Percentiles rank a stretch among this genome's conserved stretches.
Evolutionary conservation across 1,140 invertebrate genomes (phyloP).

Genomic region (Sitobion miscanthi): DNA sequence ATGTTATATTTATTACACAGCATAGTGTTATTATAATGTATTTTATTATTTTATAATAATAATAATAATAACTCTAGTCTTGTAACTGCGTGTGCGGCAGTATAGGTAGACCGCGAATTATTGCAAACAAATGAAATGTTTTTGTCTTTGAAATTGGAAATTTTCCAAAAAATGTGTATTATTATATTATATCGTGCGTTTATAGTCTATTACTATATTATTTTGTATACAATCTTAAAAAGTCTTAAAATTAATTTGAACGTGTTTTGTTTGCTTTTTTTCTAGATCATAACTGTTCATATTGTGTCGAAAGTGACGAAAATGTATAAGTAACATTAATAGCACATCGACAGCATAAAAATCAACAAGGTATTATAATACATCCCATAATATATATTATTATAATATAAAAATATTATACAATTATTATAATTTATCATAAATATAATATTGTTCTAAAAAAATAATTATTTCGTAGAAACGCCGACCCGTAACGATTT

Average conservation of each 20-base stretch:
- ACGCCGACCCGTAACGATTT: not conserved
- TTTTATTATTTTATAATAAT: not conserved
- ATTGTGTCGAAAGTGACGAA: not conserved
- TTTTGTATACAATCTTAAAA: not conserved
- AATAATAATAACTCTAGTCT: not conserved
- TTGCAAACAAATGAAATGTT: not conserved
- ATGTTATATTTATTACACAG: too few relatives aligned
- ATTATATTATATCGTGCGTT: not conserved
- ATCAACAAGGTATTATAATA: not conserved
- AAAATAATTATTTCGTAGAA: not conserved
- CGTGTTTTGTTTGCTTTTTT: not conserved
- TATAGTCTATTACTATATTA: not conserved
- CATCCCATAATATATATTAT: not conserved
- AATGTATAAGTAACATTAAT: conserved; percentile 24
- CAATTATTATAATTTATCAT: not conserved
- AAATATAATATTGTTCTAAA: not conserved
- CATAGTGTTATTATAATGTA: too few relatives aligned
- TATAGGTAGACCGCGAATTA: not conserved
- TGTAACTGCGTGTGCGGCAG: not conserved
- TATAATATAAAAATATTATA: not conserved
- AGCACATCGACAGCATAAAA: not conserved
- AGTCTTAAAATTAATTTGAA: not conserved
- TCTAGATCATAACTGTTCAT: not conserved
- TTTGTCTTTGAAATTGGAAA: not conserved
- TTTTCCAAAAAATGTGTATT: not conserved